Percentiles rank a stretch among this genome's conserved stretches.
Conservation (phyloP, 2,888 invertebrate species). For the Lymantria dispar region DNA sequence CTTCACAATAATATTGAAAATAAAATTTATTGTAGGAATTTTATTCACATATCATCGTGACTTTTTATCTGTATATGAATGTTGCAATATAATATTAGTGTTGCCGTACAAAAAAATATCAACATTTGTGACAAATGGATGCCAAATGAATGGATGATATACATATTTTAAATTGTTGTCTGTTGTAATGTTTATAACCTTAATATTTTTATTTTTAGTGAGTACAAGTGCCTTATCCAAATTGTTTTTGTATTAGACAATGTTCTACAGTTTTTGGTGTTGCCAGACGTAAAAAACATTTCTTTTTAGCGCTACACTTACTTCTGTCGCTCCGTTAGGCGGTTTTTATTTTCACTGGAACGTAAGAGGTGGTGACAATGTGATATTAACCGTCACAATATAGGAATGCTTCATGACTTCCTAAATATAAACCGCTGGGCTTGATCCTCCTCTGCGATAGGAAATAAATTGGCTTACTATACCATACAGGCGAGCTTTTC, state of each 20-base stretch:
- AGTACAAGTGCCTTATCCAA: constrained; percentile 46
- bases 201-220: constrained; percentile 33
- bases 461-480: too few species aligned
- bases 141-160: constrained; percentile 64
- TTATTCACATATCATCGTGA: constrained; percentile 32
- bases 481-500: too few species aligned
- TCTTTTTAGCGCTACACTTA: too few species aligned
- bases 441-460: too few species aligned
- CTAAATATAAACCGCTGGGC: too few species aligned
- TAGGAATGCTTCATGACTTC: too few species aligned
- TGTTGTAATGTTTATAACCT: constrained; percentile 46
- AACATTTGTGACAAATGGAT: constrained; percentile 51
- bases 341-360: too few species aligned
- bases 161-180: constrained; percentile 49
- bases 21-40: neutral
- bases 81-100: constrained; percentile 47
- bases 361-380: too few species aligned
- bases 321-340: too few species aligned
- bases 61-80: constrained; percentile 24
- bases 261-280: constrained; percentile 23
- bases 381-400: too few species aligned
- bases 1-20: constrained; percentile 23
- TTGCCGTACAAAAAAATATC: constrained; percentile 50
- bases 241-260: constrained; percentile 16
- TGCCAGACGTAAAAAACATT: constrained; percentile 24